These are phyloP conservation scores for Vireo altiloquus DNA, from an alignment of 2,113 vertebrate species.

Conservation along the genomic window DNA sequence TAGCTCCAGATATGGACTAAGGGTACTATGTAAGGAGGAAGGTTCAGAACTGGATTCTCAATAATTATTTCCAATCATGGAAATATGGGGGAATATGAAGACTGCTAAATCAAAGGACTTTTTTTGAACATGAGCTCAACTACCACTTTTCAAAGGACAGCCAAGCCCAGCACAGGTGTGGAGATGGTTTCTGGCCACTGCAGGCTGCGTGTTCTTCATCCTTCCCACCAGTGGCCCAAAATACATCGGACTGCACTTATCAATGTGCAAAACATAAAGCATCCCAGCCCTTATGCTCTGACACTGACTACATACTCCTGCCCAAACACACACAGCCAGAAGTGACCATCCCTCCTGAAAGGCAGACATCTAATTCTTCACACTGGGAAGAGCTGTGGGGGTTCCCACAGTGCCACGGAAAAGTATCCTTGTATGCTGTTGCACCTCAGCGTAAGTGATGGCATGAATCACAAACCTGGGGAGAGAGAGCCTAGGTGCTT, in stretches of 20 bases:
- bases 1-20: not conserved
- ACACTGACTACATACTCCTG: not conserved
- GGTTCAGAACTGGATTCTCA: not conserved
- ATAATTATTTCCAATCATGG: not conserved
- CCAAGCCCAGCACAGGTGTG: not conserved
- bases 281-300: not conserved
- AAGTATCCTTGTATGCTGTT: not conserved
- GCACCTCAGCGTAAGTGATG: not conserved
- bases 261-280: not conserved
- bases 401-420: not conserved
- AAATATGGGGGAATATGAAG: not conserved
- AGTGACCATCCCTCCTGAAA: not conserved
- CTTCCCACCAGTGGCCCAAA: not conserved
- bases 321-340: not conserved
- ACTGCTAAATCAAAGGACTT: not conserved
- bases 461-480: not conserved
- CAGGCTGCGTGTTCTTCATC: not conserved
- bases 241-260: not conserved
- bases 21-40: not conserved
- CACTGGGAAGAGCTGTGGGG: not conserved
- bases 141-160: not conserved
- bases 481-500: not conserved
- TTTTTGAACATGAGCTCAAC: not conserved
- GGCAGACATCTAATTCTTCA: not conserved
- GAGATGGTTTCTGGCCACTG: not conserved